Conservation (phyloP, 2,113 vertebrate species). For the Lycaon pictus region DNA sequence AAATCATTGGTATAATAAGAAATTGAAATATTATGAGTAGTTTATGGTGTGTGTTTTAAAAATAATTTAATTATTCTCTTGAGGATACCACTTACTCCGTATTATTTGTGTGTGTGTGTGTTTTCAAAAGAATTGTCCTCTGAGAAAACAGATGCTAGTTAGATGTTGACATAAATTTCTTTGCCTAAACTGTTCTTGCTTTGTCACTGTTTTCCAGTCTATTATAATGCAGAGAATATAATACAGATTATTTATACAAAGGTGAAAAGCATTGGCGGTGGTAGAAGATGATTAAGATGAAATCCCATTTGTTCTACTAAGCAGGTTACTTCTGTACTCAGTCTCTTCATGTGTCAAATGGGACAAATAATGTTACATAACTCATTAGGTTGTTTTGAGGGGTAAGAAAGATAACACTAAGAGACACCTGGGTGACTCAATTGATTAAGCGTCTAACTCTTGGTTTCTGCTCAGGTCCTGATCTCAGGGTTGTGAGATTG, state of each 20-base stretch:
- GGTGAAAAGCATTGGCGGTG: neutral
- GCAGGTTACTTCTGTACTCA: neutral
- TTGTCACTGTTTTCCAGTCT: neutral
- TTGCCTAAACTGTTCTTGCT: neutral
- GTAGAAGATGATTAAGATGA: neutral
- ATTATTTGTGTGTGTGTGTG: neutral
- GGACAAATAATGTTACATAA: neutral
- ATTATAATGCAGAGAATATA: neutral
- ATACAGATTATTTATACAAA: neutral
- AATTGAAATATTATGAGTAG: slow-evolving; percentile 18
- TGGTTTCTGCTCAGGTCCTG: neutral
- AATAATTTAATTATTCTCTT: slow-evolving; percentile 10
- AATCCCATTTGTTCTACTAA: neutral
- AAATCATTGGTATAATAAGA: neutral
- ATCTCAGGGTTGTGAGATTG: neutral
- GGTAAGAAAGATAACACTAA: neutral
- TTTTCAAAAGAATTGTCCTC: slow-evolving; percentile 31
- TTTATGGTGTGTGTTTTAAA: neutral
- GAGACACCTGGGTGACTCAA: neutral
- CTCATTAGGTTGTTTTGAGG: neutral
- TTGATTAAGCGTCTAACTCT: neutral
- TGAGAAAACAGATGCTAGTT: neutral
- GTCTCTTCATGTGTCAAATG: neutral
- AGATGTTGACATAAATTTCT: neutral
- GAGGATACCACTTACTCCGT: neutral